These are phyloP conservation scores for Eilema griseolum DNA, from an alignment of 2,888 invertebrate species.

Conservation along the genomic window DNA sequence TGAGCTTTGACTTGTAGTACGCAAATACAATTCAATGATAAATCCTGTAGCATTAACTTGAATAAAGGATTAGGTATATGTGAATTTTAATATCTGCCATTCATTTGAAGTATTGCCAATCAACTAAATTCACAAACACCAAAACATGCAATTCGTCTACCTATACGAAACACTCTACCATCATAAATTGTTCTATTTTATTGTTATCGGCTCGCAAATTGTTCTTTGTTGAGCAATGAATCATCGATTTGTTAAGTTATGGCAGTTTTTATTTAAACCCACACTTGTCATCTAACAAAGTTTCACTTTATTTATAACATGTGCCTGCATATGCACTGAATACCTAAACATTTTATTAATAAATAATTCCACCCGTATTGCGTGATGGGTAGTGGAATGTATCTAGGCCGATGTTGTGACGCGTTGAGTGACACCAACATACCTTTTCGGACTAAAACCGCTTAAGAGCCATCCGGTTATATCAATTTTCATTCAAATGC, in stretches of 20 bases:
- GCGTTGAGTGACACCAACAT: background rate
- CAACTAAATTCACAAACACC: slow-evolving; percentile 49
- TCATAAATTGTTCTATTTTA: slow-evolving; percentile 61
- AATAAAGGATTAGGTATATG: too few species aligned
- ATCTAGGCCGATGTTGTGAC: background rate
- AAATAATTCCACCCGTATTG: background rate
- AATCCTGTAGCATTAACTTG: too few species aligned
- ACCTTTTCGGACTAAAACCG: background rate
- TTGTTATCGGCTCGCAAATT: slow-evolving; percentile 56
- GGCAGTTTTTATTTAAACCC: slow-evolving; percentile 48
- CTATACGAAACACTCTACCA: slow-evolving; percentile 42
- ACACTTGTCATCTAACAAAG: slow-evolving; percentile 23
- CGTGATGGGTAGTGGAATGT: background rate
- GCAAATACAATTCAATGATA: too few species aligned
- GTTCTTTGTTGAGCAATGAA: slow-evolving; percentile 46
- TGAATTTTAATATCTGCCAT: slow-evolving; percentile 12
- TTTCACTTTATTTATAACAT: slow-evolving; percentile 25
- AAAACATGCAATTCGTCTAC: slow-evolving; percentile 53
- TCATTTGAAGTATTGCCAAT: slow-evolving; percentile 49
- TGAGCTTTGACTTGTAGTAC: too few species aligned
- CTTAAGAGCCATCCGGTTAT: too few species aligned
- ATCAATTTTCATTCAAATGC: too few species aligned
- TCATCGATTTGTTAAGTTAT: slow-evolving; percentile 49
- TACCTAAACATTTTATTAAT: background rate
- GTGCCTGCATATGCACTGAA: background rate